Evolutionary conservation across 2,797 vertebrate species (phyloP), one percentile per base, ranked within the genome.

Genomic region (Mionectes olivaceus): DNA sequence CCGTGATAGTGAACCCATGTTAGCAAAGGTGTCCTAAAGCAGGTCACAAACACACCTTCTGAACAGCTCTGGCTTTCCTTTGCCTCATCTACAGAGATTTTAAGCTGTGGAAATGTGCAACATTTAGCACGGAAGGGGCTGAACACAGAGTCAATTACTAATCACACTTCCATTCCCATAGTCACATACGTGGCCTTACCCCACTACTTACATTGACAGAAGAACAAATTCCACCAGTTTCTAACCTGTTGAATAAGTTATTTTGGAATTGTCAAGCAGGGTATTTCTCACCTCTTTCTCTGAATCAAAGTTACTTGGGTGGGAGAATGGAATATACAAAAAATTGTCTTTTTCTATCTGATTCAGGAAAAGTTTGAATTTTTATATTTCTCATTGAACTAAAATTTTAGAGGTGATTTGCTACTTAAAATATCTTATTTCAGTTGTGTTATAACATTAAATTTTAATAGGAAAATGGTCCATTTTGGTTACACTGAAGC

Each of bases 271-370:
- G 78, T 83, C 92, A 91, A 94, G 89, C 65, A 86, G 83, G 79
- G 94, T 96, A 88, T 94, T 95, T 95, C 88, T 95, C 87, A 90
- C 87, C 37, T 96, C 87, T 95, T 81, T 43, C 90, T 81, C 79
- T 4, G 16, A 93, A 75, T 68, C 50, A 87, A 86, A 95, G 88
- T 94, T 81, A 91, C 87, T 81, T 69, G 30, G 57, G 70, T 83
- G 50, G 73, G n/a, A 94, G 76, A 91, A 86, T 28, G 75, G 93
- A 84, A 89, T 79, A 93, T 18, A 71, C 3, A 44, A 65, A 83
- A 90, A 90, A 90, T 67, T 69, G n/a, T 90, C 65, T 85, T 68
- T 63, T 74, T 68, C 25, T 71, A 68, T 57, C 69, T 80, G 69
- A 83, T 37, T 89, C 46, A 19, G 44, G 63, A 56, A 84, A 93